Evolutionary conservation across 2,113 vertebrate genomes (phyloP).

Genomic region (Alaudala cheleensis): DNA sequence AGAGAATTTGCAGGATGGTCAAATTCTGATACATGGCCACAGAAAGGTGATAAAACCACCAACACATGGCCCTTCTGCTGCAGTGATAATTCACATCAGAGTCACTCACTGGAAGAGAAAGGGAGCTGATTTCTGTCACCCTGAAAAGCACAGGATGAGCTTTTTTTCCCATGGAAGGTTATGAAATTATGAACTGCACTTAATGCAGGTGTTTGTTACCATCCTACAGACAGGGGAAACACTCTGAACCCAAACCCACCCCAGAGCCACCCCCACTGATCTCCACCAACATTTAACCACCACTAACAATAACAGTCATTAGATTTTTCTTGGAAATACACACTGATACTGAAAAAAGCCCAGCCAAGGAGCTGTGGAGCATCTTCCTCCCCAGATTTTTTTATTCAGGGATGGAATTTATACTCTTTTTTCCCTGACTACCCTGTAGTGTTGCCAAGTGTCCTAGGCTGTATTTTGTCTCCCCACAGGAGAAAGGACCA

Average conservation of each 20-base stretch:
- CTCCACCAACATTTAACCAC: not conserved
- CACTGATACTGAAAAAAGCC: accelerated
- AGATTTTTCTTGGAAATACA: not conserved
- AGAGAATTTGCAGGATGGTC: not conserved
- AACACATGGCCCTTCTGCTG: accelerated
- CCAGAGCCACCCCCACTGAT: not conserved
- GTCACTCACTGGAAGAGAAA: not conserved
- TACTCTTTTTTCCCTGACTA: not conserved
- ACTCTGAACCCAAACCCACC: not conserved
- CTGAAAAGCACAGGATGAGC: not conserved
- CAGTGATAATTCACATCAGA: accelerated
- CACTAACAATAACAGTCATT: accelerated
- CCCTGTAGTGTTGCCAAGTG: not conserved
- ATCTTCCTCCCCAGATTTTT: not conserved
- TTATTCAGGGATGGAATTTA: not conserved
- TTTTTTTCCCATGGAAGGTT: not conserved
- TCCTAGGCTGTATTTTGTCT: not conserved
- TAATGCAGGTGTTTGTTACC: not conserved
- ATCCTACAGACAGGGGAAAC: not conserved
- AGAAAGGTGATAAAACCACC: not conserved
- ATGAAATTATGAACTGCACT: not conserved
- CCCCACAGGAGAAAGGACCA: not conserved
- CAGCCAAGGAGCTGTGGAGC: not conserved
- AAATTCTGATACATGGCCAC: accelerated
- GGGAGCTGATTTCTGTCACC: not conserved